Conservation (phyloP, 2,888 invertebrate genomes). For the Amiota minor region DNA sequence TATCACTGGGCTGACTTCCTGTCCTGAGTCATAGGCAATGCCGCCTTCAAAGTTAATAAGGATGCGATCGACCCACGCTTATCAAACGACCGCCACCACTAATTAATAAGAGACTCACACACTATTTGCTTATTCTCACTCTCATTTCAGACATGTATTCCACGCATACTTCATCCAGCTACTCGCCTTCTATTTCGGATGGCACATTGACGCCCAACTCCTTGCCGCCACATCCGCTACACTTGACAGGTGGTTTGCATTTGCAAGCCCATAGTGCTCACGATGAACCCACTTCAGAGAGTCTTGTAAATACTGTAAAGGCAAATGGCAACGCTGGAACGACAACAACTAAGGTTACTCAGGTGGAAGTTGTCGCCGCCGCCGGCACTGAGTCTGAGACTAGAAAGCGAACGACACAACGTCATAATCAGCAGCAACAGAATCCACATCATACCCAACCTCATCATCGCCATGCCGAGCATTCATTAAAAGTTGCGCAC, state of each 20-base stretch:
- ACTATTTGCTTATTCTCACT: constrained; percentile 9
- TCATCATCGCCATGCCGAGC: constrained; percentile 65
- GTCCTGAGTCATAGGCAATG: constrained; percentile 51
- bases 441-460: constrained; percentile 58
- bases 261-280: constrained; percentile 21
- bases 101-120: constrained; percentile 9
- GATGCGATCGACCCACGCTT: constrained; percentile 58
- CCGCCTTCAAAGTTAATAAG: constrained; percentile 54
- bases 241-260: constrained; percentile 25
- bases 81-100: constrained; percentile 5
- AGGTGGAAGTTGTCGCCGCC: constrained; percentile 42
- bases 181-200: constrained; percentile 73
- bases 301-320: neutral
- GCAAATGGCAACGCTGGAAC: constrained; percentile 28
- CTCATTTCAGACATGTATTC: constrained; percentile 72
- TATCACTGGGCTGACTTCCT: constrained; percentile 47
- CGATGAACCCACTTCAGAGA: constrained; percentile 4
- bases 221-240: constrained; percentile 53
- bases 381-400: constrained; percentile 45
- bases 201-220: constrained; percentile 73
- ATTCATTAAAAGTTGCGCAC: constrained; percentile 69
- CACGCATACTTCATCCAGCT: constrained; percentile 74
- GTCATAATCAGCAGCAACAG: constrained; percentile 31
- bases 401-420: constrained; percentile 43
- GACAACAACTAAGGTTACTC: constrained; percentile 31